Conservation (phyloP, 2,113 vertebrate species). For the Onychostoma macrolepis region DNA sequence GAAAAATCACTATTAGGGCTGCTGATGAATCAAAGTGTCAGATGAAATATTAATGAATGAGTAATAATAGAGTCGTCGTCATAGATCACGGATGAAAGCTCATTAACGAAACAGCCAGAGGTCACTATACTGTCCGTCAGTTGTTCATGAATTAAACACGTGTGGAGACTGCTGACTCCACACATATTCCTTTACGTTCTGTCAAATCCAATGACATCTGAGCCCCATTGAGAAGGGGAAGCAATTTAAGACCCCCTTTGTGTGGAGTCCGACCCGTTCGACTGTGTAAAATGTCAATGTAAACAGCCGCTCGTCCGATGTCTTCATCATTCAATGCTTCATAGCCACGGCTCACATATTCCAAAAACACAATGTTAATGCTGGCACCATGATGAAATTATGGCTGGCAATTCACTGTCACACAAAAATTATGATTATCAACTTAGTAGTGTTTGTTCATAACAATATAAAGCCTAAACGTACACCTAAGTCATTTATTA, state of each 20-base stretch:
- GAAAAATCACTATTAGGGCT: not conserved
- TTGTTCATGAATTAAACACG: not conserved
- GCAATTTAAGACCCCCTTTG: slow-evolving; percentile 48
- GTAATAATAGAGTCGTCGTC: too few species aligned
- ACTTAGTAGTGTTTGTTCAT: not conserved
- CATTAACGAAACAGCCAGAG: not conserved
- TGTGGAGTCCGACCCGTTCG: slow-evolving; percentile 22
- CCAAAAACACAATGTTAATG: not conserved
- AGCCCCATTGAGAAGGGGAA: slow-evolving; percentile 58
- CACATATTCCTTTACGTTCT: slow-evolving; percentile 67
- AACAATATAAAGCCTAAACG: too few species aligned
- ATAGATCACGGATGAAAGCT: not conserved
- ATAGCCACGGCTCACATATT: not conserved
- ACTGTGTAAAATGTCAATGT: slow-evolving; percentile 53
- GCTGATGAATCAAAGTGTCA: not conserved
- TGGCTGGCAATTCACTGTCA: not conserved
- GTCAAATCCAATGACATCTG: slow-evolving; percentile 64
- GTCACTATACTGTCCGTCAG: too few species aligned
- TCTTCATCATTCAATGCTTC: not conserved
- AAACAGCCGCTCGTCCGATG: slow-evolving; percentile 39
- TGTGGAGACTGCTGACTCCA: slow-evolving; percentile 62
- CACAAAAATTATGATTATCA: not conserved
- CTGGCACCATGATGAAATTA: not conserved
- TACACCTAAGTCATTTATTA: too few species aligned
- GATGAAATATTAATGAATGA: not conserved